Conservation (phyloP, 2,888 invertebrate genomes). For the Pseudococcus viburni region DNA sequence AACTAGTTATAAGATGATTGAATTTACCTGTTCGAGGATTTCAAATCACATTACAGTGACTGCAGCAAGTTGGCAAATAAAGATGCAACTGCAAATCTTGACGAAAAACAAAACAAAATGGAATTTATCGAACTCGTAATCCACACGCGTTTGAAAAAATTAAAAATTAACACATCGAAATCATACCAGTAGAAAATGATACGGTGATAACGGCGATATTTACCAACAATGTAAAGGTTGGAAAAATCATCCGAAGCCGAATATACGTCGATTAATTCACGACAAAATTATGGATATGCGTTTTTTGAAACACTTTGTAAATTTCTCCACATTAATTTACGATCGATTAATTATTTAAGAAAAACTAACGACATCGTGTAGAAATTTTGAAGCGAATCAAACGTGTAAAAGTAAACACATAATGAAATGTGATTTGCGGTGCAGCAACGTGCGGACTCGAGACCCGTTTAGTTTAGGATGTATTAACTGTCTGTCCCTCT, state of each 20-base stretch:
- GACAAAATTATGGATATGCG: neutral
- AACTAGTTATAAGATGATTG: no score
- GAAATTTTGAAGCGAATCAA: neutral
- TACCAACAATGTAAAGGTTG: neutral
- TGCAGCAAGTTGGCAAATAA: no score
- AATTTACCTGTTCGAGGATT: no score
- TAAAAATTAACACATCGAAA: neutral
- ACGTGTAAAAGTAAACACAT: conserved; percentile 24
- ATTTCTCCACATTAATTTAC: neutral
- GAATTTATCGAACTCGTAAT: neutral
- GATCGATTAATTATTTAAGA: neutral
- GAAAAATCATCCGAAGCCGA: neutral
- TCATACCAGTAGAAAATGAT: neutral
- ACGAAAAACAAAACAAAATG: neutral
- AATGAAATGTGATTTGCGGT: neutral
- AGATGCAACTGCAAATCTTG: neutral
- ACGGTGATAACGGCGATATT: neutral
- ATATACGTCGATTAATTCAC: neutral
- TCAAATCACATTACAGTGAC: no score
- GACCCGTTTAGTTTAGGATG: neutral
- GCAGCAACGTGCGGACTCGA: neutral
- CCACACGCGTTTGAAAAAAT: neutral
- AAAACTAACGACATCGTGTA: neutral
- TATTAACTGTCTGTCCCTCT: neutral
- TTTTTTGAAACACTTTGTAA: neutral